Base-by-base conservation (phyloP, 2,797 vertebrate genomes). In the Microctenopoma lineatum region DNA sequence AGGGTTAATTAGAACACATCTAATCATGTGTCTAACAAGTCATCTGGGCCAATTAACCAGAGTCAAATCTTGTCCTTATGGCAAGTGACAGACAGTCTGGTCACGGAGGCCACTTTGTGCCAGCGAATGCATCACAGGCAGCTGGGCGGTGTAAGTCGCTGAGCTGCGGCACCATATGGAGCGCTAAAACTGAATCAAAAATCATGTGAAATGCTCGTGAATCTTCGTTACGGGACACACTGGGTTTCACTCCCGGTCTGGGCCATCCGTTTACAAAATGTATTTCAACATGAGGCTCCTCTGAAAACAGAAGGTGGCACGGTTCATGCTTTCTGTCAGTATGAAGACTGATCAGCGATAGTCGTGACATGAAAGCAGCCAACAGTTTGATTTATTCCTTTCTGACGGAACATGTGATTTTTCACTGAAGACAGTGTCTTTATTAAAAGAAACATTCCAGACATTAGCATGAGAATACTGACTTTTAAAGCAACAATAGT, bases 81-180 rank as follows among this genome's bases (percentile, higher is more conserved):
- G 72, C 84, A 60, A 66, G 70, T 89, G 84, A 90, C 81, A 81
- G 70, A 84, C 76, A 89, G 77, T 79, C 79, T 91, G 87, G 88
- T 91, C 84, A 80, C 89, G 89, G 77, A 45, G 81, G 65, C 61
- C 84, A 0, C 70, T 62, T 81, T 77, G 73, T 93, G 93, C 95
- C 94, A 94, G 90, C 92, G 94, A 94, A 93, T 90, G 93, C 95
- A 94, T 94, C 90, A 90, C 79, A 90, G 89, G 94, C 95, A 96
- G 94, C 95, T 95, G 95, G 92, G 91, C 72, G 50, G 89, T 86
- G 85, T 89, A 90, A 90, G 92, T 93, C 78, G 92, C 92, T 90
- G 90, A 90, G 93, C 93, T 93, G 92, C 83, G 62, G 85, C 84
- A 88, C 93, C 95, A 95, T 96, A 94, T 96, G 95, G 93, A 86